Evolutionary conservation across 2,888 invertebrate species (phyloP).

Genomic region (Ceratothoa steindachneri): DNA sequence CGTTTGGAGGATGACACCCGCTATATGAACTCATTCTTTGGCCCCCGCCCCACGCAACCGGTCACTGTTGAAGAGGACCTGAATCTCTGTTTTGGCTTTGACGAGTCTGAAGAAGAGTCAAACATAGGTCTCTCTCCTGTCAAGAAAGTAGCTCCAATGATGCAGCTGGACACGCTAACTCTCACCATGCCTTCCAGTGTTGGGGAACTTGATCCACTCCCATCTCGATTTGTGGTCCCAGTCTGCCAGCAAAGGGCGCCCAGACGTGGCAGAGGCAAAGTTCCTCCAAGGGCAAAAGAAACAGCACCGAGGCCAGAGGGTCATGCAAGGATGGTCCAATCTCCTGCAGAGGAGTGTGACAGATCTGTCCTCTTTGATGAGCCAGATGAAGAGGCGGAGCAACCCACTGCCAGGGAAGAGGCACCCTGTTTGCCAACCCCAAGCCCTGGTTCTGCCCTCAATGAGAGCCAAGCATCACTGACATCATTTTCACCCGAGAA

Average conservation of each 20-base stretch:
- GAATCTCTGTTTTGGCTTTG: slow-evolving; percentile 22
- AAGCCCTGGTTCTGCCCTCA: too few species aligned
- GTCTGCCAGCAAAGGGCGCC: too few species aligned
- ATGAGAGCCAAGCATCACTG: too few species aligned
- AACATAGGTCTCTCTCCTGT: neutral
- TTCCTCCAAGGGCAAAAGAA: too few species aligned
- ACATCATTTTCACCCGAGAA: neutral
- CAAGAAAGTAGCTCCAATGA: neutral
- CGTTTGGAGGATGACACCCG: neutral
- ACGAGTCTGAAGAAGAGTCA: slow-evolving; percentile 14
- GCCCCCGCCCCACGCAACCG: neutral
- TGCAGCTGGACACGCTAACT: neutral
- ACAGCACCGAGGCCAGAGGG: too few species aligned
- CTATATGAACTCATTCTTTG: neutral
- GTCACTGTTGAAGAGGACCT: slow-evolving; percentile 2
- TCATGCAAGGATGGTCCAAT: too few species aligned
- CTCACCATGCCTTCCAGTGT: neutral
- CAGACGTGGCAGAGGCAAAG: too few species aligned
- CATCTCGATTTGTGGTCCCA: neutral
- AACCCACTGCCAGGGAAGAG: too few species aligned
- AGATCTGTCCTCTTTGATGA: too few species aligned
- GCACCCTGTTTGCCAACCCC: too few species aligned
- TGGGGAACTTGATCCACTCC: neutral
- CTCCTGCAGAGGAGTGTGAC: too few species aligned
- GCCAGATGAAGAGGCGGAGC: too few species aligned